A percentile compares a stretch with the other conserved stretches of the same genome.
Conservation (phyloP, 2,113 vertebrate genomes). For the Rhagologus leucostigma region DNA sequence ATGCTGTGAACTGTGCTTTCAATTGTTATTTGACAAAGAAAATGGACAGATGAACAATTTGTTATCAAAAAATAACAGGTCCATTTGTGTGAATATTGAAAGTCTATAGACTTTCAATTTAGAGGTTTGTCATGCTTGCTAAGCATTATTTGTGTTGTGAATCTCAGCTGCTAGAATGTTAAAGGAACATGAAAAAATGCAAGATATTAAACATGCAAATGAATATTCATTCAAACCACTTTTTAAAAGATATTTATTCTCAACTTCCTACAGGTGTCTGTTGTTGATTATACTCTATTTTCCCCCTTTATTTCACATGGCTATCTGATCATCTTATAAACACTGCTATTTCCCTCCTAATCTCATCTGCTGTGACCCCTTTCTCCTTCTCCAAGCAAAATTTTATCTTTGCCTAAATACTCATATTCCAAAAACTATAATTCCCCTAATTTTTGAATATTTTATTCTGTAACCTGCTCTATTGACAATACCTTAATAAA, state of each 20-base stretch:
- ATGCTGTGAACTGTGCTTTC: not conserved
- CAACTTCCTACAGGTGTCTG: not conserved
- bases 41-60: not conserved
- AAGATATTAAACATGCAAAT: not conserved
- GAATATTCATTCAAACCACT: not conserved
- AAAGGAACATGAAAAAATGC: not conserved
- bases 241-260: not conserved
- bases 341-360: not conserved
- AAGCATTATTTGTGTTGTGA: not conserved
- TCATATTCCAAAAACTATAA: not conserved
- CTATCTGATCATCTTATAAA: not conserved
- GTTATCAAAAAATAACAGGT: not conserved
- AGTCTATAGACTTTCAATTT: not conserved
- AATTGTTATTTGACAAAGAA: not conserved
- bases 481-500: not conserved
- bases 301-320: not conserved
- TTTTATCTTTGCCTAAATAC: not conserved
- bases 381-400: not conserved
- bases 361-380: not conserved
- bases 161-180: not conserved
- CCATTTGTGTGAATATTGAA: not conserved
- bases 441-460: not conserved
- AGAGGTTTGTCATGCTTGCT: not conserved
- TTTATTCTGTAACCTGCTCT: not conserved
- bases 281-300: not conserved